These are phyloP conservation scores for Polia nebulosa DNA, from an alignment of 2,888 invertebrate species.

Conservation along the genomic window DNA sequence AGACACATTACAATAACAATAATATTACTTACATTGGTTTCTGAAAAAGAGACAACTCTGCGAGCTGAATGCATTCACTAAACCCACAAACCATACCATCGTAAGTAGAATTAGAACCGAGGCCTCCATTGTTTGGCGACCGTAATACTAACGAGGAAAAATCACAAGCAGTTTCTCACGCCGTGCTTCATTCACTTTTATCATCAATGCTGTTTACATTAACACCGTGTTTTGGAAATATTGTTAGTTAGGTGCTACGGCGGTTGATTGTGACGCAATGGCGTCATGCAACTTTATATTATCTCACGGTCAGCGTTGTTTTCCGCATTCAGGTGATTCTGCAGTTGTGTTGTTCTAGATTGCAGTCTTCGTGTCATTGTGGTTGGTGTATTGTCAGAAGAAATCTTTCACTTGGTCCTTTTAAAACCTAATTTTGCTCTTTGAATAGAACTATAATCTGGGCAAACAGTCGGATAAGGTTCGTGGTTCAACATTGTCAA, in stretches of 20 bases:
- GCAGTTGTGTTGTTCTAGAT: neutral
- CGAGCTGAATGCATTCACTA: conserved; percentile 64
- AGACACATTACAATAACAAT: neutral
- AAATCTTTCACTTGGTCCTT: neutral
- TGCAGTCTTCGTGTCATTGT: conserved; percentile 1
- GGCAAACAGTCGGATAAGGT: neutral
- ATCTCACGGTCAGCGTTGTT: conserved; percentile 35
- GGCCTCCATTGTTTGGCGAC: conserved; percentile 71
- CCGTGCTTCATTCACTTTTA: conserved; percentile 56
- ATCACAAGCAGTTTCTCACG: conserved; percentile 69
- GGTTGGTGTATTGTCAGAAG: neutral
- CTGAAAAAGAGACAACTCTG: conserved; percentile 73
- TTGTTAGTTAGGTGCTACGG: conserved; percentile 22
- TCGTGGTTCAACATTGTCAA: neutral
- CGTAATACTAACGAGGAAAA: conserved; percentile 50
- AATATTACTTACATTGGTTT: conserved; percentile 75
- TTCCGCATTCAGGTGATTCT: conserved; percentile 19
- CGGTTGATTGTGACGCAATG: conserved; percentile 21
- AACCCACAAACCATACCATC: conserved; percentile 62
- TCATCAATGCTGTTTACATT: conserved; percentile 60
- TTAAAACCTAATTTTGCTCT: neutral
- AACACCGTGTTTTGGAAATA: conserved; percentile 67
- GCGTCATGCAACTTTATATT: conserved; percentile 21
- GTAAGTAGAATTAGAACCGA: conserved; percentile 69
- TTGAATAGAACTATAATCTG: neutral